phyloP scores from a whole-genome alignment of 2,113 vertebrate species.

The Agapornis roseicollis region DNA sequence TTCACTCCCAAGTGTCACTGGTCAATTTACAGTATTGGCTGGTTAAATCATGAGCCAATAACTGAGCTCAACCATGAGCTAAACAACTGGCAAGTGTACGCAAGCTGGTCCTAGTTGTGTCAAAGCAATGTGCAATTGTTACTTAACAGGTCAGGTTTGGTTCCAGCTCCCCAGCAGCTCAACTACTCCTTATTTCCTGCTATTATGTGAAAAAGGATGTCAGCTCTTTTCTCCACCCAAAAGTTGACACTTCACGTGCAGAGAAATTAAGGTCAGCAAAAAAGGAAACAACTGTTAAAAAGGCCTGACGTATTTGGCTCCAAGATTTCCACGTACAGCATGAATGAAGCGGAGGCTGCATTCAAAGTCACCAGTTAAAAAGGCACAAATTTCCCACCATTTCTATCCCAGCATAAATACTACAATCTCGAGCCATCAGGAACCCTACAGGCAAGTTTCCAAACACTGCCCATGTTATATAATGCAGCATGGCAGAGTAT shows the following conservation, averaged over 20 bases:
- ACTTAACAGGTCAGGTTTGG: not conserved
- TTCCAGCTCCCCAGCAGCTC: not conserved
- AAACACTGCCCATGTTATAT: not conserved
- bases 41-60: not conserved
- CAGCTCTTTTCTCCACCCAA: not conserved
- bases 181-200: slow-evolving; percentile 15
- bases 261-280: not conserved
- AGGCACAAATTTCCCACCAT: not conserved
- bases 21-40: not conserved
- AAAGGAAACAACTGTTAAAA: not conserved
- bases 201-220: not conserved
- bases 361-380: not conserved
- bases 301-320: not conserved
- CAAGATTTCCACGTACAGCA: not conserved
- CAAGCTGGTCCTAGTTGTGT: not conserved
- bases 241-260: not conserved
- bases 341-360: not conserved
- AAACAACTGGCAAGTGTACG: not conserved
- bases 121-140: not conserved
- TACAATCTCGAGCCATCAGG: not conserved
- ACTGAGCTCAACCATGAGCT: not conserved
- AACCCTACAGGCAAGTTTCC: not conserved
- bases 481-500: not conserved
- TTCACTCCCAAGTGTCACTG: not conserved
- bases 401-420: not conserved